Evolutionary conservation across 2,888 invertebrate species (phyloP).

Genomic region (Napeogenes inachia): DNA sequence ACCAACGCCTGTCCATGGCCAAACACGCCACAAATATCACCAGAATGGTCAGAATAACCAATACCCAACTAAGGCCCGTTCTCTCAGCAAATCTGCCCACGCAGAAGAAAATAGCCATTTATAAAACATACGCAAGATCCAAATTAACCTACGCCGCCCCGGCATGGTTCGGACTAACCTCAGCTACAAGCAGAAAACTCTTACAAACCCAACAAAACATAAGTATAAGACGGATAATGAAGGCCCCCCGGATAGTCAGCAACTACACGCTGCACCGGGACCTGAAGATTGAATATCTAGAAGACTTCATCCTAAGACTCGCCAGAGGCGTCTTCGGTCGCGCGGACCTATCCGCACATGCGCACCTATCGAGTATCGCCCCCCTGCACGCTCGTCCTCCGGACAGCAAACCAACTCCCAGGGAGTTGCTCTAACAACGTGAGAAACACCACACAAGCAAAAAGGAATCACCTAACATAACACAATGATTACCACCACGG

Average conservation of each 20-base stretch:
- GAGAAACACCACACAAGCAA: no score
- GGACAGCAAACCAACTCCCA: slow-evolving; percentile 3
- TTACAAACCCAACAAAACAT: no score
- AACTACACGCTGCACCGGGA: not conserved
- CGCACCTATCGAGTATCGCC: slow-evolving; percentile 10
- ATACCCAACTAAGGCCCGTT: not conserved
- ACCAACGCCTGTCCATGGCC: not conserved
- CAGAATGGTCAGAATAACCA: not conserved
- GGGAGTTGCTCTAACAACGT: not conserved
- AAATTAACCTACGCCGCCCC: no score
- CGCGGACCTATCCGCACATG: not conserved
- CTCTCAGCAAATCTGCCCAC: not conserved
- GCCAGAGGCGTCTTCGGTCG: slow-evolving; percentile 1
- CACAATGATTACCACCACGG: no score
- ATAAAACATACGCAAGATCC: no score
- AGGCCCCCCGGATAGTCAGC: no score
- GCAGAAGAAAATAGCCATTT: not conserved
- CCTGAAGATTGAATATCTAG: slow-evolving; percentile 21
- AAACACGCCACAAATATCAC: not conserved
- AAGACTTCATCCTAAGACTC: slow-evolving; percentile 11
- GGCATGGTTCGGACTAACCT: no score
- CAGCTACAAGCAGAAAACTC: no score
- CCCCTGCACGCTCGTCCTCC: slow-evolving; percentile 13
- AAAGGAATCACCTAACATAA: no score
- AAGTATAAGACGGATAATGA: no score